Evolutionary conservation across 1,140 invertebrate genomes (phyloP), one percentile per base, ranked within the genome.

Genomic region (Bombus sibiricus): DNA sequence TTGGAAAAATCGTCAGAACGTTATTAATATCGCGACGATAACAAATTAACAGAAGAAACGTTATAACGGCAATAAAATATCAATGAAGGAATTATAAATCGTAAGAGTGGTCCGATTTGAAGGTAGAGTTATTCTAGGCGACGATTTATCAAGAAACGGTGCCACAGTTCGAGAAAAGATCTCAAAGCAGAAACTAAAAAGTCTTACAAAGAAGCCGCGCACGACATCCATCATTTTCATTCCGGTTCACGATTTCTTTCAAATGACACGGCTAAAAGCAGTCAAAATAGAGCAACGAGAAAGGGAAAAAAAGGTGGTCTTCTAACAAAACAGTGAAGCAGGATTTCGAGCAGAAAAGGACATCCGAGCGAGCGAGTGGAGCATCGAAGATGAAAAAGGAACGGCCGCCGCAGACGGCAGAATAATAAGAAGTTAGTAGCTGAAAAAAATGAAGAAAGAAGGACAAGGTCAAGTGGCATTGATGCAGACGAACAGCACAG

Each of bases 391-490:
- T 74, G 75, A 82, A 73, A 83, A 88, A 87, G 72, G 37, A 57
- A 72, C 57, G 69, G 62, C 69, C 59, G 57, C 85, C 74, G 64
- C 86, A 71, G 71, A 71, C 75, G 86, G 79, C 47, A 57, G 75
- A 83, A 80, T 69, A 88, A 88, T 87, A 87, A 87, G 80, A 88
- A 88, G 75, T 87, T 81, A 71, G 69, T 79, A 37, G 79, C 59
- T 9, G 25, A 28, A n/a, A n/a, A 53, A 86, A 68, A 87, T 37
- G 25, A 59, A 83, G 68, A 75, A 64, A 86, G 39, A 53, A 71
- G 85, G 66, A 80, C 69, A 85, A 88, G 75, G 69, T 78, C 79
- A 47, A 59, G 53, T 43, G 69, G 4, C 47, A 62, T 66, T 62
- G 75, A 62, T 37, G 41, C 37, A 43, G 43, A 37, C 34, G 12